These are phyloP conservation scores for Parambassis ranga DNA, from an alignment of 2,797 vertebrate species.

Conservation along the genomic window DNA sequence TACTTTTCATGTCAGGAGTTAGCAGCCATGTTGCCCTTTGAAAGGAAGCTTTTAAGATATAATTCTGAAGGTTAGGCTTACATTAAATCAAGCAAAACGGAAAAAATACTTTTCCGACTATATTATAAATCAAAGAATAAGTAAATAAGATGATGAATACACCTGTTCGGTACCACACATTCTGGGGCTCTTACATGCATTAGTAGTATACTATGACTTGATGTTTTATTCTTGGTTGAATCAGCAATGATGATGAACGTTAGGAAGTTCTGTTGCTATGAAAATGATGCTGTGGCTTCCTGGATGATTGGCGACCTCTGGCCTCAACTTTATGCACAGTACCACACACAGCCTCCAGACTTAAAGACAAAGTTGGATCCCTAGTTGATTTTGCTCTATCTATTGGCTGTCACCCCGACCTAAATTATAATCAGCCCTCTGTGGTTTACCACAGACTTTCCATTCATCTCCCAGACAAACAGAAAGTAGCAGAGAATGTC, in stretches of 20 bases:
- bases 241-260: not conserved
- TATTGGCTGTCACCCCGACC: conserved; percentile 15
- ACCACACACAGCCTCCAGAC: conserved; percentile 6
- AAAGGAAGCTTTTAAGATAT: not conserved
- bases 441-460: conserved; percentile 36
- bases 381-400: conserved; percentile 15
- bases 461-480: conserved; percentile 36
- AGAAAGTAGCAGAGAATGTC: conserved; percentile 11
- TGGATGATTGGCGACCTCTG: conserved; percentile 3
- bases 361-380: conserved; percentile 42
- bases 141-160: not conserved
- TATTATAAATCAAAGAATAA: not conserved
- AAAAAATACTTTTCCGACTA: not conserved
- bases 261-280: not conserved
- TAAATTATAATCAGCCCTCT: conserved; percentile 20
- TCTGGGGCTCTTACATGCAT: too few relatives aligned
- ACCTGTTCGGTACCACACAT: too few relatives aligned
- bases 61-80: not conserved
- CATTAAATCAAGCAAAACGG: not conserved
- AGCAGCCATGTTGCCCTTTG: not conserved
- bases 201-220: too few relatives aligned
- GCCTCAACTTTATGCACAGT: conserved; percentile 51
- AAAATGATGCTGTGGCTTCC: conserved; percentile 23
- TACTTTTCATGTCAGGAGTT: conserved; percentile 26
- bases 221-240: too few relatives aligned